Base-by-base conservation (phyloP, 37 sponge, comb jelly and placozoan species). In the Agelas oroides region DNA sequence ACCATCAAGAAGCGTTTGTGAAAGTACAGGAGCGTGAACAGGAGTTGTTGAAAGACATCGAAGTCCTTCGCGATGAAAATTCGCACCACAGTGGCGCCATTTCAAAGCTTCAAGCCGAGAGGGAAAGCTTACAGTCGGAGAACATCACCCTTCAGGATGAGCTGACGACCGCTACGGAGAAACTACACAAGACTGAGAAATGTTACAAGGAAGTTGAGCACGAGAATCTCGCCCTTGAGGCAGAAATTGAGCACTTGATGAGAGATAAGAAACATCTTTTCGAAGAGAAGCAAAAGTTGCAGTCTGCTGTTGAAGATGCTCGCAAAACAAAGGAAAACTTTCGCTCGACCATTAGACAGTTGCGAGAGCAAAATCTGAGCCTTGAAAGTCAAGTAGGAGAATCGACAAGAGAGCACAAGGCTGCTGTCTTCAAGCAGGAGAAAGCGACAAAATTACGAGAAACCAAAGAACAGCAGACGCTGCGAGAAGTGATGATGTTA, bases 321-420 rank as follows among this genome's bases (percentile, higher is more conserved):
- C 68, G 46, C 21, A 87, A 87, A 58, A 87, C 88, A 2, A 87
- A 87, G 34, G 83, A 88, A 35, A 77, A 68, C 27, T 77, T 76
- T 38, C 70, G 83, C 28, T 57, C 76, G 0, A 82, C 76, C 55
- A 82, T 82, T 31, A 67, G 56, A 36, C 62, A 70, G 31, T 63
- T 88, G 34, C 56, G 83, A 0, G 88, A 88, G 54, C 77, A 88
- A 72, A 88, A 88, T 56, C 21, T 33, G 24, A 28, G 72, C 1
- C 57, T 88, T 57, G 82, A 83, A 23, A 11, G 33, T 1, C 52
- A 54, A 36, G 1, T 80, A 52, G 36, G 37, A 6, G 68, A 69
- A 12, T 1, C 34, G 27, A 3, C 68, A 8, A 67, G 2, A 5
- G 33, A 30, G 8, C 77, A 15, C 23, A 27, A 23, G n/a, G 20